phyloP scores from a whole-genome alignment of 2,113 vertebrate genomes.

The Scolopax mira region DNA sequence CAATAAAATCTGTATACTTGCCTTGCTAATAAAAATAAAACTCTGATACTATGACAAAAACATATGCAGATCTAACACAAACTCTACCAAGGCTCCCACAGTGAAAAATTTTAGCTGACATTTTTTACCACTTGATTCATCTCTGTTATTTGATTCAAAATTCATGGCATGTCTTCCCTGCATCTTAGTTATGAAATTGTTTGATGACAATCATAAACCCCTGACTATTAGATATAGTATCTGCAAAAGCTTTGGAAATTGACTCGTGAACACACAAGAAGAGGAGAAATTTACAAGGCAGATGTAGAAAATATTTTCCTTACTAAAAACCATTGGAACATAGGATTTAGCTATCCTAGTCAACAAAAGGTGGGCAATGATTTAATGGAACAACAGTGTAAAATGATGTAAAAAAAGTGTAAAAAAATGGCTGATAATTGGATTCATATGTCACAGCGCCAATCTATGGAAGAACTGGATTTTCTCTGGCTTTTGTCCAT shows the following conservation, averaged over 20 bases:
- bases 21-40: neutral
- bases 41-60: neutral
- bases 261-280: neutral
- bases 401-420: neutral
- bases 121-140: neutral
- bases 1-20: neutral
- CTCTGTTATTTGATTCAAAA: neutral
- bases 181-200: conserved; percentile 32
- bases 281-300: neutral
- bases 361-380: neutral
- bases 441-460: neutral
- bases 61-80: neutral
- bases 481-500: neutral
- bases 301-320: neutral
- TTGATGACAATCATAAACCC: conserved; percentile 15
- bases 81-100: neutral
- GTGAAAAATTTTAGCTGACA: neutral
- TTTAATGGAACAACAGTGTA: neutral
- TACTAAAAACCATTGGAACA: neutral
- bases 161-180: neutral
- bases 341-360: neutral
- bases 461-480: neutral
- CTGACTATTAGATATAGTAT: neutral
- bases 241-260: conserved; percentile 34
- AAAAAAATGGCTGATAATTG: neutral